Conservation (phyloP, 1,140 invertebrate species). For the Bombus sibiricus region DNA sequence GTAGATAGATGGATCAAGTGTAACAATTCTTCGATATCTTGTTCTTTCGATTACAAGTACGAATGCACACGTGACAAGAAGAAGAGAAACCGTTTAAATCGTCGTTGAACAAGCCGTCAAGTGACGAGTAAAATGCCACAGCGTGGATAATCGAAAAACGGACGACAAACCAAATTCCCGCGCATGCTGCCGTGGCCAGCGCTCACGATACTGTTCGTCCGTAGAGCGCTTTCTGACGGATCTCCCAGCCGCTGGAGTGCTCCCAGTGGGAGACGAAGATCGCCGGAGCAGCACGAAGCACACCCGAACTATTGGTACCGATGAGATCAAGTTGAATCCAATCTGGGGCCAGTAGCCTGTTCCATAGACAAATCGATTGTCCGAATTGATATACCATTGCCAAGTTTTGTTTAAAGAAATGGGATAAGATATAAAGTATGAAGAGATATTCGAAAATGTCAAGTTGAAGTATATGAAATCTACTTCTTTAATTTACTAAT, state of each 20-base stretch:
- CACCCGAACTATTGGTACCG: slow-evolving; percentile 43
- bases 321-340: slow-evolving; percentile 51
- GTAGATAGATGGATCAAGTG: neutral
- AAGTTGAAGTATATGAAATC: neutral
- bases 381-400: neutral
- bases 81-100: too few species aligned
- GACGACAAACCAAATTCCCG: slow-evolving; percentile 46
- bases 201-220: slow-evolving; percentile 63
- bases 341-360: slow-evolving; percentile 10
- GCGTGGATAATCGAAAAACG: neutral
- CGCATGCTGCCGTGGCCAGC: slow-evolving; percentile 63
- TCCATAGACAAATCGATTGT: slow-evolving; percentile 14
- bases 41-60: neutral
- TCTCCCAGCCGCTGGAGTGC: slow-evolving; percentile 39
- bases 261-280: slow-evolving; percentile 52
- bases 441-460: neutral
- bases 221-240: slow-evolving; percentile 64
- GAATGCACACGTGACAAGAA: neutral
- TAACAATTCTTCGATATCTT: neutral
- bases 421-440: neutral
- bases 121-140: slow-evolving; percentile 11
- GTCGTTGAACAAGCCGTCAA: neutral
- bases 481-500: neutral
- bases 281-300: slow-evolving; percentile 55
- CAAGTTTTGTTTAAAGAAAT: neutral